phyloP scores from a whole-genome alignment of 2,797 vertebrate species.

The Emys orbicularis region DNA sequence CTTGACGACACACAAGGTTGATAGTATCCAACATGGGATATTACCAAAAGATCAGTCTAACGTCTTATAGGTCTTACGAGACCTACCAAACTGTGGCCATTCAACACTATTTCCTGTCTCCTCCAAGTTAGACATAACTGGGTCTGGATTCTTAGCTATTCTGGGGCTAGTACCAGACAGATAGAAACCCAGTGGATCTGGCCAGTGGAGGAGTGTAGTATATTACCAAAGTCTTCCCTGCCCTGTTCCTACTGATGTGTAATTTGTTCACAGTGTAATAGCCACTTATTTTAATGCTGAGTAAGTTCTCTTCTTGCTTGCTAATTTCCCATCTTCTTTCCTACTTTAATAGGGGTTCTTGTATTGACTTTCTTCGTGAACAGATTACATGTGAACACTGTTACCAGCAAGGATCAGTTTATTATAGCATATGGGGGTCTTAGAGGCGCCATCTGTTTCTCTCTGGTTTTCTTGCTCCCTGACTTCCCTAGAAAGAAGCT shows the following conservation, averaged over 20 bases:
- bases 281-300: not conserved
- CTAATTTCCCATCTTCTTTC: not conserved
- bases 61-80: no score
- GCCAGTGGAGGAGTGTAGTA: not conserved
- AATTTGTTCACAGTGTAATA: not conserved
- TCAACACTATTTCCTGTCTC: not conserved
- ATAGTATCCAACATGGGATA: not conserved
- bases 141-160: not conserved
- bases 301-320: not conserved
- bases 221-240: not conserved
- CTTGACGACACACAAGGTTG: not conserved
- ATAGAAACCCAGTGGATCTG: not conserved
- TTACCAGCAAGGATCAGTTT: conserved; percentile 81
- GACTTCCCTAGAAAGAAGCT: conserved; percentile 79
- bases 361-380: conserved; percentile 81
- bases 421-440: conserved; percentile 79
- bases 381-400: conserved; percentile 74
- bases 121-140: not conserved
- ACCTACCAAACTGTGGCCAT: no score
- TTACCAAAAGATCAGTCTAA: not conserved
- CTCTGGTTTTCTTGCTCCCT: conserved; percentile 78
- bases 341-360: conserved; percentile 73
- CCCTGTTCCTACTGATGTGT: fast-evolving
- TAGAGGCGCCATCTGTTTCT: conserved; percentile 80
- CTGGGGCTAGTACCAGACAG: not conserved